phyloP scores from a whole-genome alignment of 2,888 invertebrate species.

The Melangyna quadrimaculata region DNA sequence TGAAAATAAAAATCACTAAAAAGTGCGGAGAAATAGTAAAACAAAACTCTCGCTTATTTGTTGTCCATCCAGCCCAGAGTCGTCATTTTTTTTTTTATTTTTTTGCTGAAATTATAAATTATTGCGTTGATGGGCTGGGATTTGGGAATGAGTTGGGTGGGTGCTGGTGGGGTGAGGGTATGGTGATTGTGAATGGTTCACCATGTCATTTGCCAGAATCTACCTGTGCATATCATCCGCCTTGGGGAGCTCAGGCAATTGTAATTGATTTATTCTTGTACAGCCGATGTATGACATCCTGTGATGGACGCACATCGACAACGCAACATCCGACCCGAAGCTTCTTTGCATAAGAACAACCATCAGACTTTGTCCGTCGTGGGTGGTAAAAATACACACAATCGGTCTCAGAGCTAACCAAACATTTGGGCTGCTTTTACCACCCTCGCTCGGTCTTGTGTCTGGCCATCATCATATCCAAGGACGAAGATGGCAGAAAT shows the following conservation, averaged over 20 bases:
- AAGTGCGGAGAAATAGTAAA: constrained; percentile 68
- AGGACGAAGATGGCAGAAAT: constrained; percentile 60
- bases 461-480: constrained; percentile 65
- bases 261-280: constrained; percentile 67
- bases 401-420: constrained; percentile 38
- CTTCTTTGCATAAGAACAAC: constrained; percentile 51
- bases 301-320: constrained; percentile 46
- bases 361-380: constrained; percentile 22
- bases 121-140: constrained; percentile 22
- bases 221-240: constrained; percentile 58
- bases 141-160: neutral
- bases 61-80: constrained; percentile 8
- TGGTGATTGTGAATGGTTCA: constrained; percentile 18
- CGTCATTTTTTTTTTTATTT: neutral
- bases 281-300: constrained; percentile 59
- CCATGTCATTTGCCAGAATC: constrained; percentile 58
- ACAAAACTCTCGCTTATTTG: constrained; percentile 33
- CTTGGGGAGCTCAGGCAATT: constrained; percentile 38
- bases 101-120: constrained; percentile 62
- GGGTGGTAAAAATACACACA: constrained; percentile 47
- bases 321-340: constrained; percentile 29
- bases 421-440: constrained; percentile 2
- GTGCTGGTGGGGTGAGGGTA: too few relatives aligned
- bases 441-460: constrained; percentile 49
- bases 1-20: constrained; percentile 65